These are phyloP conservation scores for Asteroscopus sphinx DNA, from an alignment of 2,888 invertebrate species.

Conservation along the genomic window DNA sequence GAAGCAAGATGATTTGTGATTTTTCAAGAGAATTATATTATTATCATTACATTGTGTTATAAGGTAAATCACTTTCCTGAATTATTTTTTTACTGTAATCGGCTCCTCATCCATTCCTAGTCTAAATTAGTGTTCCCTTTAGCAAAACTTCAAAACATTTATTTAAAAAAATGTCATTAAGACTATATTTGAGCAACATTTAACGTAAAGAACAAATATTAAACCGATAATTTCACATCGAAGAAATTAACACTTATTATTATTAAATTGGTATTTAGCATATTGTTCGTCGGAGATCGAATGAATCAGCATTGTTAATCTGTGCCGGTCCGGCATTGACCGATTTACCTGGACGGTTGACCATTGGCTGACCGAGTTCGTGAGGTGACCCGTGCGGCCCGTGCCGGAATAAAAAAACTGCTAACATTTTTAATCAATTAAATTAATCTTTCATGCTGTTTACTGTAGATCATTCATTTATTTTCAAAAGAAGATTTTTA, in stretches of 20 bases:
- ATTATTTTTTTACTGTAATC: no score
- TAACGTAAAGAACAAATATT: neutral
- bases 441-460: no score
- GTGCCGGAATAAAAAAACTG: conserved; percentile 11
- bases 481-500: neutral
- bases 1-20: conserved; percentile 4
- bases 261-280: conserved; percentile 36
- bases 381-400: conserved; percentile 27
- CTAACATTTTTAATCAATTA: no score
- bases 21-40: neutral
- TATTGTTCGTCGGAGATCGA: conserved; percentile 45
- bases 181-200: neutral
- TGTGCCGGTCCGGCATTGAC: conserved; percentile 66
- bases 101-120: no score
- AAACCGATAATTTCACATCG: neutral
- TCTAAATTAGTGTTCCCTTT: no score
- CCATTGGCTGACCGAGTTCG: conserved; percentile 57
- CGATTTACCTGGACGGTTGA: conserved; percentile 57
- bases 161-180: neutral
- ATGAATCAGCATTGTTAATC: conserved; percentile 58
- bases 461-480: no score
- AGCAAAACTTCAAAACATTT: no score
- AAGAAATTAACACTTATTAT: neutral
- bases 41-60: no score
- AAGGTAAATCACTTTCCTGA: no score